Evolutionary conservation across 2,888 invertebrate genomes (phyloP), one percentile per base, ranked within the genome.

Genomic region (Cephalotes varians): DNA sequence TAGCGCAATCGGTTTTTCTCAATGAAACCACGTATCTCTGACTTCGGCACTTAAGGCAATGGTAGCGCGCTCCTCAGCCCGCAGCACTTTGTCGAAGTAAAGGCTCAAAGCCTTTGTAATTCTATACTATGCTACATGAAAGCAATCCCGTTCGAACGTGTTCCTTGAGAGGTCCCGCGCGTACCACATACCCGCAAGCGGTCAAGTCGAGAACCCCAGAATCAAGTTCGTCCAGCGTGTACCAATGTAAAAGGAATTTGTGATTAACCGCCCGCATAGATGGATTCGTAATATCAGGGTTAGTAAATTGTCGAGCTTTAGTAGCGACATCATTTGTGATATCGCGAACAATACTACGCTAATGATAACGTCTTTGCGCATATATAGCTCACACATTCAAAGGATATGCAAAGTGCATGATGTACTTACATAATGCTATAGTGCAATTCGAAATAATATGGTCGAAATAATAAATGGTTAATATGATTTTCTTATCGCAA

Each of bases 61-160:
- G 60, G 79, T 54, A 44, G 34, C 31, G 67, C 25, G 28, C 21
- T 58, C 15, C 28, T 72, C 21, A 58, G 18, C 65, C 12, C 34
- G 58, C 34, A 54, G 64, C 76, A 76, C 85, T 86, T 79, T 80
- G 86, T 81, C 67, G 83, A 72, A 76, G 81, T 73, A 77, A 74
- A 69, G 80, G 85, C 83, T 88, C 85, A 88, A 88, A 88, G 86
- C 85, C 86, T 88, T 88, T 88, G 87, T 85, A 88, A 86, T 83
- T 81, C 88, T 85, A 83, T 86, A 79, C 74, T 54, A 34, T 31
- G 67, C 21, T 31, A 58, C 69, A 69, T 77, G 71, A 83, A 86
- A 88, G 83, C 56, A 51, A 65, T 72, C 64, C 47, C 54, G 40
- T 69, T 76, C 40, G 47, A 82, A 64, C 65, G 56, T 73, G 81